These are phyloP conservation scores for Verasper variegatus DNA, from an alignment of 2,113 vertebrate species.

Conservation along the genomic window DNA sequence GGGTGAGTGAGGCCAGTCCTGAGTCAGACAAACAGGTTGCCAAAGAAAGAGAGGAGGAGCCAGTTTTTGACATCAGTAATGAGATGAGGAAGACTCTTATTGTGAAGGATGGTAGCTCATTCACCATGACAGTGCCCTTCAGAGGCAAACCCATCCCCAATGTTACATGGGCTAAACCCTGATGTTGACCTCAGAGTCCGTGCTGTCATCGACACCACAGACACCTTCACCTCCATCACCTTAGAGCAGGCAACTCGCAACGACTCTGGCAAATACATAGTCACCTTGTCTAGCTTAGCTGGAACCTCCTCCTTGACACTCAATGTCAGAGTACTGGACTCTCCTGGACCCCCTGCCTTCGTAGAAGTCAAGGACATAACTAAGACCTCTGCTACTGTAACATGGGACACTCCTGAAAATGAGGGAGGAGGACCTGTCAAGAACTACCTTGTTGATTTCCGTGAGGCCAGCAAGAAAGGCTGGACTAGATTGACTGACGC, in stretches of 20 bases:
- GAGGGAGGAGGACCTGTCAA: constrained; percentile 96
- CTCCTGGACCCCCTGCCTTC: constrained; percentile 90
- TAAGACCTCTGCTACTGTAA: constrained; percentile 89
- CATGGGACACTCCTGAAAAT: constrained; percentile 97
- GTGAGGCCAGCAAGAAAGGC: constrained; percentile 96
- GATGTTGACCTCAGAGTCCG: constrained; percentile 93
- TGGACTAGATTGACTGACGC: constrained; percentile 94
- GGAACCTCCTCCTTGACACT: constrained; percentile 90
- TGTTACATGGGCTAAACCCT: constrained; percentile 91
- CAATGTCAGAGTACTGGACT: constrained; percentile 94
- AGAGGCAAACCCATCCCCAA: constrained; percentile 93
- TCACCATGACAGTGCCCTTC: constrained; percentile 95
- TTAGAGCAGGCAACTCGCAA: constrained; percentile 94
- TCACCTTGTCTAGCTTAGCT: constrained; percentile 91
- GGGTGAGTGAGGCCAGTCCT: constrained; percentile 91
- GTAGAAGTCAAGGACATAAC: constrained; percentile 90
- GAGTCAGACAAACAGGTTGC: constrained; percentile 90
- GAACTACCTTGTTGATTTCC: constrained; percentile 95
- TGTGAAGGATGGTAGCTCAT: constrained; percentile 95
- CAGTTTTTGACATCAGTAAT: constrained; percentile 93
- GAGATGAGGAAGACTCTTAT: constrained; percentile 97
- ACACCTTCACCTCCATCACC: constrained; percentile 91
- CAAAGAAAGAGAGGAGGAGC: constrained; percentile 97
- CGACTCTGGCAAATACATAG: constrained; percentile 95
- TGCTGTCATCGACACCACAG: constrained; percentile 92